Conservation (phyloP, 2,113 vertebrate genomes). For the Todiramphus saurophagus region DNA sequence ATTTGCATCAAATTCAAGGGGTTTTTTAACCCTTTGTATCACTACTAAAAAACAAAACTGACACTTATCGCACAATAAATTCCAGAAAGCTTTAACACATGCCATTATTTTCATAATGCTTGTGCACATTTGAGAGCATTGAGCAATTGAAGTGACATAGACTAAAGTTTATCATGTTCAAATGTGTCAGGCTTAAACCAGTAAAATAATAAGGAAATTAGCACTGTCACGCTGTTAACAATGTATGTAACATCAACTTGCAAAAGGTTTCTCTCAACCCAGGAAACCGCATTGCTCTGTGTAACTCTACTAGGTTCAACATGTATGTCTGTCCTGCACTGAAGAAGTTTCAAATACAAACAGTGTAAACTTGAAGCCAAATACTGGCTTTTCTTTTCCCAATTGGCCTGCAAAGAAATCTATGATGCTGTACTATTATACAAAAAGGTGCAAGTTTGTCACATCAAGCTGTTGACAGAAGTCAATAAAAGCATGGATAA, state of each 20-base stretch:
- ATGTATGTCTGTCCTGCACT: neutral
- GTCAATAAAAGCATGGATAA: neutral
- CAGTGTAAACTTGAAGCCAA: neutral
- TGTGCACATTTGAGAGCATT: neutral
- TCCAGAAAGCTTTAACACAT: neutral
- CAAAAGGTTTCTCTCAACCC: neutral
- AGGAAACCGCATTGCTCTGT: neutral
- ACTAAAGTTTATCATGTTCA: neutral
- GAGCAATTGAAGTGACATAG: neutral
- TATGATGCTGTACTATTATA: neutral
- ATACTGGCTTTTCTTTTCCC: neutral
- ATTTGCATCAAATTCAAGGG: neutral
- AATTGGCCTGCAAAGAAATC: neutral
- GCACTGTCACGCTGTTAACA: neutral
- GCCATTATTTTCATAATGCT: neutral
- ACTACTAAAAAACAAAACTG: neutral
- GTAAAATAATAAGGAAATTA: neutral
- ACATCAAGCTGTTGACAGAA: neutral
- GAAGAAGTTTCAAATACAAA: neutral
- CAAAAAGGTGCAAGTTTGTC: neutral
- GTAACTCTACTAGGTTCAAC: neutral
- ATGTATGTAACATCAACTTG: neutral
- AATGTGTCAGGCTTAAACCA: neutral
- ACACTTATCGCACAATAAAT: neutral
- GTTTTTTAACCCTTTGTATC: neutral